A percentile compares a stretch with the other conserved stretches of the same genome.
Conservation (phyloP, 2,888 invertebrate genomes). For the Polydrusus pterygomalis region DNA sequence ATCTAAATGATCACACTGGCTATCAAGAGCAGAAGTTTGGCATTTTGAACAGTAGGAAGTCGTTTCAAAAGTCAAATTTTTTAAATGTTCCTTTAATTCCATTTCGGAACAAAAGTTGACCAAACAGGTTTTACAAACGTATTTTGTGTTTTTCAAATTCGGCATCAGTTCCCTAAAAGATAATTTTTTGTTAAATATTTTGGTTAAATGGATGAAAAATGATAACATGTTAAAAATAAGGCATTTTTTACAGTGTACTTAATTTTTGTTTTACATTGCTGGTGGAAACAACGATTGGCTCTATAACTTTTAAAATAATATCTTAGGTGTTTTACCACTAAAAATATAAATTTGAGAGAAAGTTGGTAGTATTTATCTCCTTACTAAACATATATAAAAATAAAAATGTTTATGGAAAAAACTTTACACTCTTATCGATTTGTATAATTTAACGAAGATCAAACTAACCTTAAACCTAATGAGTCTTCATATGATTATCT, state of each 20-base stretch:
- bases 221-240: no score
- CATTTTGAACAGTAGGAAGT: constrained; percentile 14
- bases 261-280: no score
- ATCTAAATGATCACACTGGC: constrained; percentile 5
- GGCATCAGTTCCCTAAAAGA: constrained; percentile 7
- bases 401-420: no score
- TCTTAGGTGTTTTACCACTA: no score
- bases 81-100: constrained; percentile 28
- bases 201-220: neutral
- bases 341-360: no score
- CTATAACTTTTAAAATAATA: no score
- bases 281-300: no score
- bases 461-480: constrained; percentile 11
- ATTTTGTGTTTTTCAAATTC: constrained; percentile 16
- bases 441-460: neutral
- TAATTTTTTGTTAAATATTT: neutral
- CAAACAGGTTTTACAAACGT: constrained; percentile 22
- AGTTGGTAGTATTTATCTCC: no score
- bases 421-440: no score
- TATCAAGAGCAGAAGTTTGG: neutral
- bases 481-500: constrained; percentile 52
- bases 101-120: constrained; percentile 18
- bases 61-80: constrained; percentile 64
- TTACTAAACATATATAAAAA: no score
- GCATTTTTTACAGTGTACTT: no score